phyloP scores from a whole-genome alignment of 2,797 vertebrate genomes.

The Phrynocephalus forsythii region DNA sequence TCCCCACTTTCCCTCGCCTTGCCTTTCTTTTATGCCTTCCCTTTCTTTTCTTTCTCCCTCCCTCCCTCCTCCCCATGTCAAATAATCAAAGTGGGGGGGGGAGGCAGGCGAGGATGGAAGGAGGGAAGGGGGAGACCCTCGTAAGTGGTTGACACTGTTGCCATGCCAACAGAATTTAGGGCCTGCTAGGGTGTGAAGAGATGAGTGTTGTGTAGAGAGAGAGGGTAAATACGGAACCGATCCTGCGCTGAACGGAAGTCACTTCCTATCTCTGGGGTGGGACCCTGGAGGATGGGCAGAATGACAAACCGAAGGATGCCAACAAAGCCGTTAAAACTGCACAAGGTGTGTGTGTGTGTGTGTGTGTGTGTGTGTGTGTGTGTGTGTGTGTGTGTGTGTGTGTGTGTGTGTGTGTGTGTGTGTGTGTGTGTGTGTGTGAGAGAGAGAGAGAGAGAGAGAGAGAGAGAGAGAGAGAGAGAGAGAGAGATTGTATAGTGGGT shows the following conservation, averaged over 20 bases:
- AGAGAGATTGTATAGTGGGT: too few species aligned
- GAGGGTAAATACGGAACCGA: constrained; percentile 81
- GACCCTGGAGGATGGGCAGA: too few species aligned
- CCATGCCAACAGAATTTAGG: constrained; percentile 91
- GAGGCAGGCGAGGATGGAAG: too few species aligned
- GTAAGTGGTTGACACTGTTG: constrained; percentile 95
- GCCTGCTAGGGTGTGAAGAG: constrained; percentile 71
- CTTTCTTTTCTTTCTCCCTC: constrained; percentile 72
- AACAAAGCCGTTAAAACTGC: too few species aligned
- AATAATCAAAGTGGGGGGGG: constrained; percentile 87
- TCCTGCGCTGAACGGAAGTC: constrained; percentile 82
- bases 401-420: too few species aligned
- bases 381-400: too few species aligned
- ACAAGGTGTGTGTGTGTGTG: too few species aligned
- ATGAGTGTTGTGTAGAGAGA: constrained; percentile 52
- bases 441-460: too few species aligned
- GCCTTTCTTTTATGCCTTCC: constrained; percentile 56
- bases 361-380: too few species aligned
- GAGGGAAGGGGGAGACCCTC: constrained; percentile 66
- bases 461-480: too few species aligned
- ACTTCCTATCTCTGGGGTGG: background rate
- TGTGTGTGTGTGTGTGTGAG: too few species aligned
- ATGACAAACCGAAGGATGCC: too few species aligned
- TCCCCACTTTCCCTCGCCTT: background rate
- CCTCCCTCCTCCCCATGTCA: constrained; percentile 84